Evolutionary conservation across 2,797 vertebrate genomes (phyloP).

Genomic region (Argya squamiceps): DNA sequence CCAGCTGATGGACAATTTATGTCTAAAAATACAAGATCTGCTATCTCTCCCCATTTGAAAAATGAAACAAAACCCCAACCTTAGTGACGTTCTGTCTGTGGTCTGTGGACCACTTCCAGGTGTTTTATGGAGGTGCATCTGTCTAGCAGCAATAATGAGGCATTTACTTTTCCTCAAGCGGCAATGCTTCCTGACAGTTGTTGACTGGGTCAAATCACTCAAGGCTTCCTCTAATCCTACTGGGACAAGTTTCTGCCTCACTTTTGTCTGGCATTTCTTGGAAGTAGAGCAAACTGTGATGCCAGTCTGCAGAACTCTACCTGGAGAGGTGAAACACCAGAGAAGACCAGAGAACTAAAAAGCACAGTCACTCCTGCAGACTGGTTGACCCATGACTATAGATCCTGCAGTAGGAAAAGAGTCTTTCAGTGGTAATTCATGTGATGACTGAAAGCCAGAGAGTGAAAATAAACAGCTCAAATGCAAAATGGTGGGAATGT

Average conservation of each 20-base stretch:
- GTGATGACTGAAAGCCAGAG: background rate
- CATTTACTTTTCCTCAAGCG: slow-evolving; percentile 26
- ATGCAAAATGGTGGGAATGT: background rate
- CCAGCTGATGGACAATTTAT: background rate
- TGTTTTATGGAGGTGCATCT: slow-evolving; percentile 53
- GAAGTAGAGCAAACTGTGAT: background rate
- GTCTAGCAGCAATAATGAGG: slow-evolving; percentile 29
- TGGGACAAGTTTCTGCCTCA: slow-evolving; percentile 5
- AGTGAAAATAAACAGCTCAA: background rate
- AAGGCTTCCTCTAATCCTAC: background rate
- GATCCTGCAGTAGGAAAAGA: background rate
- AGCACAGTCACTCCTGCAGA: background rate
- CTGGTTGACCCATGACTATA: accelerated
- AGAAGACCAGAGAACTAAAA: background rate
- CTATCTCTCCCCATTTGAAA: background rate
- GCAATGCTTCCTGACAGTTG: slow-evolving; percentile 31
- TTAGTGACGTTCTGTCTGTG: slow-evolving; percentile 26
- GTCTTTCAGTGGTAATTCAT: background rate
- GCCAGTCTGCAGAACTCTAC: background rate
- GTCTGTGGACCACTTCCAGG: slow-evolving; percentile 51
- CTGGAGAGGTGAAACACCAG: background rate
- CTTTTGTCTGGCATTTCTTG: slow-evolving; percentile 14
- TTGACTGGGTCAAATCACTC: slow-evolving; percentile 34
- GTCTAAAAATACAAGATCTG: background rate
- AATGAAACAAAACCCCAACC: background rate